Evolutionary conservation across 2,113 vertebrate species (phyloP), one percentile per base, ranked within the genome.

Genomic region (Phalacrocorax carbo): DNA sequence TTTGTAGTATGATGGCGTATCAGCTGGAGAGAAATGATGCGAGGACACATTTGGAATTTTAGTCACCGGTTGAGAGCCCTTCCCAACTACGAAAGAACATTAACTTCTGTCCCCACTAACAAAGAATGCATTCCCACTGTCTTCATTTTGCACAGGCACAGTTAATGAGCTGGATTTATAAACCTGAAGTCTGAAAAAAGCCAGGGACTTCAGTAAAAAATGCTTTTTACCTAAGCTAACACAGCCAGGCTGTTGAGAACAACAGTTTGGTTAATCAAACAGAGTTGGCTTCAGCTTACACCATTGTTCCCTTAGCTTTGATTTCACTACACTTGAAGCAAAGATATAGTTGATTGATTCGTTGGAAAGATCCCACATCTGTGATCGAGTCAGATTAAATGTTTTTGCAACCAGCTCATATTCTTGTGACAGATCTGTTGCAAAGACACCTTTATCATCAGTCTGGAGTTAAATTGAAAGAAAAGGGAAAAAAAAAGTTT

Each of bases 391-490:
- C 83, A 99, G 98, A 46, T 98, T 96, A 90, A 99, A 99, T 6
- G 99, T 99, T 64, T 98, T 97, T 20, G 99, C 99, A 65, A 97
- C 99, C 94, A 99, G 97, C 83, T 99, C 98, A 70, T 99, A 99
- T 84, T 99, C 99, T 94, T 98, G 98, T 15, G 99, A 99, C n/a
- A 99, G 98, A 48, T 98, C 96, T 15, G 99, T 99, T 29, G 98
- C 98, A 97, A 99, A 99, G 85, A 99, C 98, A 11, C 99, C 99
- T 95, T 99, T 99, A 96, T 99, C 99, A 70, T 99, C 99, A 2
- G 99, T 99, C 99, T 99, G 97, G 48, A 90, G 82, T 94, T 72
- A 19, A 40, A 96, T 85, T 27, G 42, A 52, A 93, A 96, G 60
- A 81, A 95, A 61, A 82, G 40, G 42, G 38, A 93, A 87, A 87